Evolutionary conservation across 2,113 vertebrate genomes (phyloP), one percentile per base, ranked within the genome.

Genomic region (Sarotherodon lohbergeri): DNA sequence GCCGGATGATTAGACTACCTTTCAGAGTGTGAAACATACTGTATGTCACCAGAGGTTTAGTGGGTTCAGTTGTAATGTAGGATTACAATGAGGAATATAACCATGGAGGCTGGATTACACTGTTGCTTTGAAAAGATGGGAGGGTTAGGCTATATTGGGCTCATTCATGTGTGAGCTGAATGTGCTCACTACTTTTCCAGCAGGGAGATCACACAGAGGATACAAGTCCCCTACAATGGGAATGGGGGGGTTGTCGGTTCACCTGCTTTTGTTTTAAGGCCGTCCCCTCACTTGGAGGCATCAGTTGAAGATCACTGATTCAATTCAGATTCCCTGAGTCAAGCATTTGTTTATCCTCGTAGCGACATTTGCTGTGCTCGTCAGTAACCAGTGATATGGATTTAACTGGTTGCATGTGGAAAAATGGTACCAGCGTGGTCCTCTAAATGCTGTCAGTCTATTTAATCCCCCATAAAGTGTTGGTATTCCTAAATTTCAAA

Each of bases 1-100:
- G 85, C 91, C 55, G 56, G 80, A 88, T 92, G 92, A 95, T 95
- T 94, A 94, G 90, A 94, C 87, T 92, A 93, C 93, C 91, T 94
- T 94, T 92, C 90, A 91, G 92, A 89, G 85, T 86, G 90, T 82
- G 78, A 87, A 94, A 93, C 95, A 93, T 93, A 76, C 71, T 76
- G 71, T 76, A 91, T 94, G 94, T 93, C 93, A 93, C 80, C 89
- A 19, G 86, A 95, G 93, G 88, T 96, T 95, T 94, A 91, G 84
- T 73, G 78, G 90, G 91, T 91, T 94, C 85, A 81, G 81, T 82
- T 43, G 76, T 84, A 92, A 87, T 59, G 91, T 88, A 79, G 86
- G 88, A 94, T 93, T 92, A 91, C 92, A 92, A 84, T 83, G 82
- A 90, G 63, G 52, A 82, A 19, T 78, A 52, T 59, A 90, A 89